phyloP scores from a whole-genome alignment of 2,797 vertebrate genomes.

The Sebastes diploproa region DNA sequence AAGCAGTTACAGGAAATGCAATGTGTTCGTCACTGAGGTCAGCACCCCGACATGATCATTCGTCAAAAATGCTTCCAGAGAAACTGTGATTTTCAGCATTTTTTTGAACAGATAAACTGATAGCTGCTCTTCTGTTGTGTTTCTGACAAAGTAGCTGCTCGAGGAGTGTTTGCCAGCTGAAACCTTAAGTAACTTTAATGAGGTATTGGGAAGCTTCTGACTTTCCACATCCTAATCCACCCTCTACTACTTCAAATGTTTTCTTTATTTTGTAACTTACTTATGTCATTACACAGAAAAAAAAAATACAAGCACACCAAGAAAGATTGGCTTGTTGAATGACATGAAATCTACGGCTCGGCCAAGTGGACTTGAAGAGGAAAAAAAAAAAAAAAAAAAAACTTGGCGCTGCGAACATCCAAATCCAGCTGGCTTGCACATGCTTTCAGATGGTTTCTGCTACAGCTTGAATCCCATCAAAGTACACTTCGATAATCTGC shows the following conservation, averaged over 20 bases:
- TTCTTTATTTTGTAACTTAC: neutral
- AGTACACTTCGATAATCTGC: slow-evolving; percentile 17
- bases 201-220: neutral
- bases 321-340: slow-evolving; percentile 21
- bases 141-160: neutral
- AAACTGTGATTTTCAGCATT: neutral
- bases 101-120: neutral
- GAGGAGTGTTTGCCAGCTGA: neutral
- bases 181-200: neutral
- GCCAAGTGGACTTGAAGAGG: slow-evolving; percentile 5
- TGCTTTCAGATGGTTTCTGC: slow-evolving; percentile 33
- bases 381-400: neutral
- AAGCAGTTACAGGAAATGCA: neutral
- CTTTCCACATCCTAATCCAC: neutral
- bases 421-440: slow-evolving; percentile 48
- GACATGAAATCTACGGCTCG: neutral
- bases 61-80: neutral
- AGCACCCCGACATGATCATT: neutral
- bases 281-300: neutral
- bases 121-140: neutral
- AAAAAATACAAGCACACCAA: neutral
- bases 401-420: slow-evolving; percentile 8
- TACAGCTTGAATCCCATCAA: slow-evolving; percentile 24
- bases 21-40: neutral
- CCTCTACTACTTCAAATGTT: neutral